These are phyloP conservation scores for Odontophorus gujanensis DNA, from an alignment of 2,113 vertebrate species.

Conservation along the genomic window DNA sequence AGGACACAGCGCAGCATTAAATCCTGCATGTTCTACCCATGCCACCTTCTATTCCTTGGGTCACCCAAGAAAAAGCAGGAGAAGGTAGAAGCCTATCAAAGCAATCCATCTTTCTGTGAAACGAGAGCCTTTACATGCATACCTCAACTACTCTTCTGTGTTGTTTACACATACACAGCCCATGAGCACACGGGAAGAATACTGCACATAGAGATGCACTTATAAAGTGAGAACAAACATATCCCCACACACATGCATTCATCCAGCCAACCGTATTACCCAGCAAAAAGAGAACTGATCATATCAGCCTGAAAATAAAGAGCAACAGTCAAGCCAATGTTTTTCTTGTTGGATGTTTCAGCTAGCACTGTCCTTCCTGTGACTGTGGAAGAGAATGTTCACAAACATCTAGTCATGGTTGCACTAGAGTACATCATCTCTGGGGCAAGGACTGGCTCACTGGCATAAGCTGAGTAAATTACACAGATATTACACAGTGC, in stretches of 20 bases:
- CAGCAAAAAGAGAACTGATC: neutral
- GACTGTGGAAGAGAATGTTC: neutral
- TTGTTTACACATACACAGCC: neutral
- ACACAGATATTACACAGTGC: fast-evolving
- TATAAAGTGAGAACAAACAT: neutral
- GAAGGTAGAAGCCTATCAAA: neutral
- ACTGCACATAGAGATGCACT: neutral
- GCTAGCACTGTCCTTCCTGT: neutral
- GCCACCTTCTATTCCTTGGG: fast-evolving
- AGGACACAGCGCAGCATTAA: neutral
- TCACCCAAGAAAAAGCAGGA: neutral
- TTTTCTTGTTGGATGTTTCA: neutral
- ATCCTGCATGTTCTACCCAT: too few relatives aligned
- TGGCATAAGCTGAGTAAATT: fast-evolving
- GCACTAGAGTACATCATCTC: fast-evolving
- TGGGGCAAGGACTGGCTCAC: fast-evolving
- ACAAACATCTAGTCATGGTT: neutral
- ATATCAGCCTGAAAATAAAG: neutral
- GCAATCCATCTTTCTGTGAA: fast-evolving
- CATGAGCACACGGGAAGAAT: neutral
- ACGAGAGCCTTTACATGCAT: fast-evolving
- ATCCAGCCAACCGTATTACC: neutral
- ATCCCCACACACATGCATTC: fast-evolving
- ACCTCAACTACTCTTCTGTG: too few relatives aligned
- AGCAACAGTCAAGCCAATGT: neutral